phyloP scores from a whole-genome alignment of 2,113 vertebrate species.

The Entomyzon cyanotis region DNA sequence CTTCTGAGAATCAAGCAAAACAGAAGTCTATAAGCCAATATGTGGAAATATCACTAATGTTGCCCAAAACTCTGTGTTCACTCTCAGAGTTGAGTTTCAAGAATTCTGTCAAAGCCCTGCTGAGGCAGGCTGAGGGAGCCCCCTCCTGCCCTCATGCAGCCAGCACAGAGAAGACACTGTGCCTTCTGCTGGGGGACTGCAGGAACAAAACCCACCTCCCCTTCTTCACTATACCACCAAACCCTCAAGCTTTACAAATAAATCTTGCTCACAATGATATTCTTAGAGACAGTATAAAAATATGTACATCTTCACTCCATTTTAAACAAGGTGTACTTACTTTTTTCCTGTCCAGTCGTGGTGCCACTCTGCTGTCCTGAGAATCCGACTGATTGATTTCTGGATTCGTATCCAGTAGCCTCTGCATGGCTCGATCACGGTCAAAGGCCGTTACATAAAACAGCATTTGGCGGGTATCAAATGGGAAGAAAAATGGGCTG shows the following conservation, averaged over 20 bases:
- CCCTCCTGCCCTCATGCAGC: neutral
- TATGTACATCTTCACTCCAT: neutral
- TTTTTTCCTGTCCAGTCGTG: constrained; percentile 97
- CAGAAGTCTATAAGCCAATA: neutral
- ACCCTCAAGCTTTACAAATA: neutral
- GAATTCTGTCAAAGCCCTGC: neutral
- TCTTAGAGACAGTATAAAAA: neutral
- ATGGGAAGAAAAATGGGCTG: constrained; percentile 99
- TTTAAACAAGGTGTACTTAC: constrained; percentile 64
- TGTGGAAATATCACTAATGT: neutral
- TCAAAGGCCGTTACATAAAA: constrained; percentile 99
- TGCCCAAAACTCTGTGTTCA: neutral
- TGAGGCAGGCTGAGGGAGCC: neutral
- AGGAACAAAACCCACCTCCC: neutral
- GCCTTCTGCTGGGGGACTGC: neutral
- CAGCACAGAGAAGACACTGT: fast-evolving
- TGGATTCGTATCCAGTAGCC: constrained; percentile 96
- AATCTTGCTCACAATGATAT: too few relatives aligned
- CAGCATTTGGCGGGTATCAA: constrained; percentile 98
- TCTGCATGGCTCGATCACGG: constrained; percentile 97
- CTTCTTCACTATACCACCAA: fast-evolving
- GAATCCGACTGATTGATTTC: constrained; percentile 99
- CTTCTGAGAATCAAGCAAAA: neutral
- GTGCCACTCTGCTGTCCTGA: constrained; percentile 98
- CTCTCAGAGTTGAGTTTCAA: neutral